phyloP scores from a whole-genome alignment of 1,140 invertebrate genomes.

The Sipha flava region DNA sequence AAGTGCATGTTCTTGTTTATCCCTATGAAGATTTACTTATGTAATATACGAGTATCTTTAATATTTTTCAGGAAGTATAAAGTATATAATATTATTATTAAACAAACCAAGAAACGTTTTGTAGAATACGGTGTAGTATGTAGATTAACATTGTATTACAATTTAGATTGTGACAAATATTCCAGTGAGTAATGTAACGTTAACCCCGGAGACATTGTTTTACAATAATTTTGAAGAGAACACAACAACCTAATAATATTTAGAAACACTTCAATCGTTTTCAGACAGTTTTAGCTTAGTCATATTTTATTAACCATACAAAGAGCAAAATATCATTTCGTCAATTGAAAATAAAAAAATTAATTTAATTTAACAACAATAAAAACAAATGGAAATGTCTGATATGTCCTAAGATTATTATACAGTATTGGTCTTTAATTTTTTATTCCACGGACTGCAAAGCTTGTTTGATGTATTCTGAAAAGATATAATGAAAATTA shows the following conservation, averaged over 20 bases:
- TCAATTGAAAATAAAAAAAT: too few species aligned
- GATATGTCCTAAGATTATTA: too few species aligned
- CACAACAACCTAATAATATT: not conserved
- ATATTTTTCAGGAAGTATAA: too few species aligned
- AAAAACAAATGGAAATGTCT: too few species aligned
- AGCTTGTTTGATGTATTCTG: constrained; percentile 1
- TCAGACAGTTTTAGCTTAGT: not conserved
- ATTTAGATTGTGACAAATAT: not conserved
- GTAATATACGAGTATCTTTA: too few species aligned
- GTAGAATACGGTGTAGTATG: too few species aligned
- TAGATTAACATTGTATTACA: too few species aligned
- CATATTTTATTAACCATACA: not conserved
- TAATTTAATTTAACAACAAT: too few species aligned
- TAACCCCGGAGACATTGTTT: not conserved
- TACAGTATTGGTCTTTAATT: not conserved
- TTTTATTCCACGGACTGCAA: not conserved
- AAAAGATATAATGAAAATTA: not conserved
- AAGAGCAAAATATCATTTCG: not conserved
- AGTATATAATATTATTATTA: too few species aligned
- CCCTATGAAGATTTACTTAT: too few species aligned
- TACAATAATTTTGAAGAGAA: not conserved
- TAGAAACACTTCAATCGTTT: not conserved
- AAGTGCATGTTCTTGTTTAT: too few species aligned
- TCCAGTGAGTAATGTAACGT: not conserved
- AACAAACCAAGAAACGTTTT: too few species aligned